Evolutionary conservation across 2,797 vertebrate species (phyloP), one percentile per base, ranked within the genome.

Genomic region (Argyrosomus regius): DNA sequence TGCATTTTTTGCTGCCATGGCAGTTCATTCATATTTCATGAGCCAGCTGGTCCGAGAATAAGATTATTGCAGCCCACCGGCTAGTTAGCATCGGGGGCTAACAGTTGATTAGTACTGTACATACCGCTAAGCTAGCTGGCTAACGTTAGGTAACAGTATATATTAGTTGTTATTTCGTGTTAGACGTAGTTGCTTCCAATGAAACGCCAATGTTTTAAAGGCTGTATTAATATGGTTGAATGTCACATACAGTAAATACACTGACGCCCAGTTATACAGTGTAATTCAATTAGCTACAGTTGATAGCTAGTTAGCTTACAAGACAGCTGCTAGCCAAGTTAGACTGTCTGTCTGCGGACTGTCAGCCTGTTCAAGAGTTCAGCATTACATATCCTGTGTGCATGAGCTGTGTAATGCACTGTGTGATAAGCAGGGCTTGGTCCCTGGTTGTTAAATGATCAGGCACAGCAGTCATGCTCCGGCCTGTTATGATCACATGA

Each of bases 401-500:
- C n/a, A 41, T 24, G 41, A 61, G 26, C 52, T 6, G 1, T 20
- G 45, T 24, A 7, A 5, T 6, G 5, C 22, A 12, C n/a, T 20
- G 31, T 26, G 11, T 17, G 39, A 43, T 14, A 11, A 35, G 24
- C 24, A 43, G 56, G 41, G 45, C 5, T 74, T 9, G 22, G 20
- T 52, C 10, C 28, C 17, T 1, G 14, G 48, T 57, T 60, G 77
- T 82, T 61, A 84, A 13, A 46, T n/a, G n/a, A 18, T 41, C 59
- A 52, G 70, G 43, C 31, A 49, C 52, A 6, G 56, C 3, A 70
- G 67, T 72, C 71, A 75, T 48, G 78, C 54, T 43, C 5, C 31
- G 85, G 83, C 89, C 88, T 87, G 87, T 88, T 91, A 24, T 87
- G 82, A 41, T 94, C 93, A 93, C 92, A 92, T 94, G 93, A 94